phyloP scores from a whole-genome alignment of 1,140 invertebrate genomes.

The Platyscapa corneri region DNA sequence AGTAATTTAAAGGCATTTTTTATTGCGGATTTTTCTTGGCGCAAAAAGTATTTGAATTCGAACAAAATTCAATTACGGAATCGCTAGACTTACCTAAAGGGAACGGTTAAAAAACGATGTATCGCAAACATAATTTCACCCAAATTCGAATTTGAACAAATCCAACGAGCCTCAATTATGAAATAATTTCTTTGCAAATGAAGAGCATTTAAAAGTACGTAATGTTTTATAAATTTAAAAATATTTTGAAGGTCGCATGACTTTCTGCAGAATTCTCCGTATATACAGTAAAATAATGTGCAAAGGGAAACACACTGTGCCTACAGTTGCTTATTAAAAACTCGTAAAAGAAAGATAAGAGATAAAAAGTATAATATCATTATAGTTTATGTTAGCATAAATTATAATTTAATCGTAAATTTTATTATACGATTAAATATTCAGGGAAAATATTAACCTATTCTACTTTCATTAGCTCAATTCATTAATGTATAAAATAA shows the following conservation, averaged over 20 bases:
- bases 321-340: neutral
- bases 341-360: neutral
- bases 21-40: too few relatives aligned
- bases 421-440: slow-evolving; percentile 26
- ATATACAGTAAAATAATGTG: neutral
- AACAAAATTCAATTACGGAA: neutral
- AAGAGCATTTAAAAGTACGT: neutral
- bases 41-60: too few relatives aligned
- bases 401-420: slow-evolving; percentile 20
- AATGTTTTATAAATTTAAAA: neutral
- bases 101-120: neutral
- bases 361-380: slow-evolving; percentile 13
- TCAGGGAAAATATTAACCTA: slow-evolving; percentile 24
- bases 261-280: neutral
- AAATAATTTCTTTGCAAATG: neutral
- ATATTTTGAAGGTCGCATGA: neutral
- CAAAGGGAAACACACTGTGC: neutral
- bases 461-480: slow-evolving; percentile 5
- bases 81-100: neutral
- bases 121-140: too few relatives aligned
- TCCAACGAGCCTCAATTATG: too few relatives aligned
- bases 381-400: neutral
- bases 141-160: too few relatives aligned
- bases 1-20: neutral
- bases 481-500: slow-evolving; percentile 5